Evolutionary conservation across 2,797 vertebrate genomes (phyloP), one percentile per base, ranked within the genome.

Genomic region (Betta splendens): DNA sequence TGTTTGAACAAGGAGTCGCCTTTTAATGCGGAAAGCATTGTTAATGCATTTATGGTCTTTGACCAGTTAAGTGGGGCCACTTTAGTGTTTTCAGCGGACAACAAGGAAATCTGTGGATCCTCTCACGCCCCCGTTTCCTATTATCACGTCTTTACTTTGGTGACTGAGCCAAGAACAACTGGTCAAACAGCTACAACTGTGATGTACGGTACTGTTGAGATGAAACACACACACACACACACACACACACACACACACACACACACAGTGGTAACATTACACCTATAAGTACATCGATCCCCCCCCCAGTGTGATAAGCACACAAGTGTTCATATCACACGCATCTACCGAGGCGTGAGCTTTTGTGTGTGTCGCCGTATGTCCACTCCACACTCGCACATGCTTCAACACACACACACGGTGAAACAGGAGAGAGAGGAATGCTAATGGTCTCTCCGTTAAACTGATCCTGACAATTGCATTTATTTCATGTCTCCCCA

Each of bases 11-110:
- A 84, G 74, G 74, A 39, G 64, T 78, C 55, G 25, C 22, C 44
- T 35, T 48, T 81, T 86, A 89, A 90, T 87, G 86, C 83, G 89
- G 58, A 77, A 72, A 84, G 67, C 56, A 65, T 59, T 73, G 69
- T 86, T 90, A 87, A 90, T 90, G 89, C 87, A 85, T 87, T 90
- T 69, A 75, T 75, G 83, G 81, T 62, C 63, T 57, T 72, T 77
- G 76, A 77, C 77, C 73, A 70, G 75, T 79, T 85, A 84, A 86
- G 84, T 85, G 79, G 74, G 33, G 65, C 60, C 83, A 83, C 68
- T 85, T 79, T 75, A 61, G 75, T 47, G 48, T 55, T 62, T 53
- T 80, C 71, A 66, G 62, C 80, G 73, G 83, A 65, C 5, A 59
- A 77, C 52, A 21, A 12, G 48, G 38, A 80, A 72, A 76, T 77